phyloP scores from a whole-genome alignment of 2,797 vertebrate genomes.

The Clarias fuscus region DNA sequence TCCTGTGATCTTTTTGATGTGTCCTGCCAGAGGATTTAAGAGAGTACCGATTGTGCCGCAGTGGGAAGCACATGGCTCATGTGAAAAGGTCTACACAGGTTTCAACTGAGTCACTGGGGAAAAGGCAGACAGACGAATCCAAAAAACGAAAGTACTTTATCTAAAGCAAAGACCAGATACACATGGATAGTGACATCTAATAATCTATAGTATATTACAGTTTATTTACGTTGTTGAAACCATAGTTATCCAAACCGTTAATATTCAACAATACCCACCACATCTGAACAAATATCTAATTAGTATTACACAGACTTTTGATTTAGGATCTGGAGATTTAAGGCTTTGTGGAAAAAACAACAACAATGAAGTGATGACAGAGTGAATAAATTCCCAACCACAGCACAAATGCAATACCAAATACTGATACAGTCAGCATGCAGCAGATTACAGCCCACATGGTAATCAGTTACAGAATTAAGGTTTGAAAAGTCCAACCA shows the following conservation, averaged over 20 bases:
- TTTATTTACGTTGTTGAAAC: background rate
- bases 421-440: background rate
- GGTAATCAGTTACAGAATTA: background rate
- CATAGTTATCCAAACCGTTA: background rate
- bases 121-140: background rate
- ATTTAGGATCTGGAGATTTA: background rate
- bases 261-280: background rate
- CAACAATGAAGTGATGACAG: background rate
- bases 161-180: background rate
- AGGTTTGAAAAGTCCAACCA: background rate
- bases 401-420: background rate
- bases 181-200: background rate
- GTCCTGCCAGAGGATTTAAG: constrained; percentile 31
- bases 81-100: constrained; percentile 35
- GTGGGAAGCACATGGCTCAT: constrained; percentile 46
- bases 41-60: constrained; percentile 45
- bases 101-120: constrained; percentile 24
- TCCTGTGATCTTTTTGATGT: constrained; percentile 49
- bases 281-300: background rate
- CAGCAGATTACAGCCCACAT: background rate
- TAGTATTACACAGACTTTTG: background rate
- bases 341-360: background rate
- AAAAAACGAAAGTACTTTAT: background rate
- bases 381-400: background rate
- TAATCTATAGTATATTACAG: background rate